A percentile compares a stretch with the other conserved stretches of the same genome.
phyloP scores from a whole-genome alignment of 2,797 vertebrate genomes.

The Intellagama lesueurii region DNA sequence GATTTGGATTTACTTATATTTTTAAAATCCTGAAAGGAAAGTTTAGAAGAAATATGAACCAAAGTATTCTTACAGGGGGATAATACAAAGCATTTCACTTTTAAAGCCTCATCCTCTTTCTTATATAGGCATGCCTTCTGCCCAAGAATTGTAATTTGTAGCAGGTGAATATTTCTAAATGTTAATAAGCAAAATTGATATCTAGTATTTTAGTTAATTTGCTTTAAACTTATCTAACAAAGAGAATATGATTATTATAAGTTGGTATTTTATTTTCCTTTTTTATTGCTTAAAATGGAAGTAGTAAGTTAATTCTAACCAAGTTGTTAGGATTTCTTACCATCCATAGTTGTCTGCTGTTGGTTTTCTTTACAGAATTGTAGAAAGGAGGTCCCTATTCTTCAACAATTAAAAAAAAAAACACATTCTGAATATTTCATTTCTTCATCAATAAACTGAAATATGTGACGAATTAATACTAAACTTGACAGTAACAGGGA shows the following conservation, averaged over 20 bases:
- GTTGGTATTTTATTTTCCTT: not conserved
- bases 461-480: not conserved
- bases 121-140: not conserved
- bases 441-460: no score
- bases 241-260: not conserved
- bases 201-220: not conserved
- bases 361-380: not conserved
- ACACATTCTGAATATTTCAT: no score
- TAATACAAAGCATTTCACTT: constrained; percentile 16
- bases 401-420: not conserved
- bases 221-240: not conserved
- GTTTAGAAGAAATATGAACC: constrained; percentile 27
- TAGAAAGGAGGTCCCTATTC: not conserved
- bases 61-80: not conserved
- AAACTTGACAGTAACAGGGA: not conserved
- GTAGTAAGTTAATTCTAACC: not conserved
- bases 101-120: not conserved
- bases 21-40: constrained; percentile 50
- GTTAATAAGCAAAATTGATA: constrained; percentile 51
- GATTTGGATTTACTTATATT: constrained; percentile 60
- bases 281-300: not conserved
- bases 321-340: not conserved
- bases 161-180: constrained; percentile 11
- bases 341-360: not conserved
- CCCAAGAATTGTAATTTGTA: not conserved